A percentile compares a stretch with the other conserved stretches of the same genome.
These are phyloP conservation scores for Dreissena rostriformis DNA, from an alignment of 1,140 invertebrate species.

Conservation along the genomic window DNA sequence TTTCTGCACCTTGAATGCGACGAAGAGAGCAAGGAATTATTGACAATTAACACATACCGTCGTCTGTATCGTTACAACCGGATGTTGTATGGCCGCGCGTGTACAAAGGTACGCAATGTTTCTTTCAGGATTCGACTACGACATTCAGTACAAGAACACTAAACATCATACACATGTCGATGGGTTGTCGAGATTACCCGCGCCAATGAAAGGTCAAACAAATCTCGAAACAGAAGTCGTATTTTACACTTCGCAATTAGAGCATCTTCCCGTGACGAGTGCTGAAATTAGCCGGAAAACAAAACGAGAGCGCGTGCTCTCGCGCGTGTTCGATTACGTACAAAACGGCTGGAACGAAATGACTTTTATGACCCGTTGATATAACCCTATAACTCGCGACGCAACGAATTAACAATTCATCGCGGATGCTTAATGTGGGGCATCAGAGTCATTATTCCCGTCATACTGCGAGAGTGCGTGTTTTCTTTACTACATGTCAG, in stretches of 20 bases:
- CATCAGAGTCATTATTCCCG: conserved; percentile 77
- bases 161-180: conserved; percentile 76
- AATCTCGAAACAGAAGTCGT: background rate
- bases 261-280: conserved; percentile 22
- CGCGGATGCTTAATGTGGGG: conserved; percentile 61
- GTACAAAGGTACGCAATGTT: conserved; percentile 71
- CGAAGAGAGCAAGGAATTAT: conserved; percentile 61
- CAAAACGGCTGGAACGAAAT: background rate
- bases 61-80: conserved; percentile 15
- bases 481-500: conserved; percentile 81
- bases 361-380: background rate
- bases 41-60: conserved; percentile 44
- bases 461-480: conserved; percentile 72
- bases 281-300: background rate
- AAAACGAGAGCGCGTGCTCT: conserved; percentile 23
- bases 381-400: background rate
- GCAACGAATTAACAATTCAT: conserved; percentile 44
- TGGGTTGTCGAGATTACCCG: conserved; percentile 69
- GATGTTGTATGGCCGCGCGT: conserved; percentile 32
- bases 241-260: background rate
- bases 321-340: conserved; percentile 23
- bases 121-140: conserved; percentile 33
- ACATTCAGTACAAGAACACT: conserved; percentile 67
- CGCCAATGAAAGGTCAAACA: background rate
- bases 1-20: conserved; percentile 59